phyloP scores from a whole-genome alignment of 2,888 invertebrate species.

The Bimastos eiseni region DNA sequence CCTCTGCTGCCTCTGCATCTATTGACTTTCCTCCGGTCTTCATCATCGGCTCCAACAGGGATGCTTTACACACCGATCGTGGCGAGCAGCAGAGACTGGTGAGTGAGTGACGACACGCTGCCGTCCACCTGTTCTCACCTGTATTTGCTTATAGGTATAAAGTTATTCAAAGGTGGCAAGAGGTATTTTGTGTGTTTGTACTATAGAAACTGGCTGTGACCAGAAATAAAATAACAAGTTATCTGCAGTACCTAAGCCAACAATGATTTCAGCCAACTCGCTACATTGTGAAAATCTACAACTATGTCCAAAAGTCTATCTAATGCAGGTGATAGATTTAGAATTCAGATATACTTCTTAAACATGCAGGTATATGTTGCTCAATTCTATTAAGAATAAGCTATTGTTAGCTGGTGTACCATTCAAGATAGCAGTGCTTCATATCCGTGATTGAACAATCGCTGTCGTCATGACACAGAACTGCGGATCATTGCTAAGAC shows the following conservation, averaged over 20 bases:
- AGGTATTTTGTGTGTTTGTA: background rate
- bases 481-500: background rate
- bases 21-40: constrained; percentile 60
- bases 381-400: background rate
- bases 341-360: background rate
- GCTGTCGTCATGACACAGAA: background rate
- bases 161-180: background rate
- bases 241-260: background rate
- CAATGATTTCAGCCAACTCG: background rate
- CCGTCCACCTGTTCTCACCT: constrained; percentile 9
- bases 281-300: background rate
- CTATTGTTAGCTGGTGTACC: background rate
- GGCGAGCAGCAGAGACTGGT: constrained; percentile 41
- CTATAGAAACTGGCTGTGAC: background rate
- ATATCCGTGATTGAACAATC: background rate
- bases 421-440: background rate
- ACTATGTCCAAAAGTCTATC: background rate
- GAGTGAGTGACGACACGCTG: background rate
- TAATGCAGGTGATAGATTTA: background rate
- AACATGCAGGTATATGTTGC: background rate
- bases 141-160: background rate
- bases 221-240: background rate
- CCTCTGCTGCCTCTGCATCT: constrained; percentile 33
- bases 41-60: constrained; percentile 61
- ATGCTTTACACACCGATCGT: constrained; percentile 53